Base-by-base conservation (phyloP, 2,888 invertebrate species). In the Neoscelio sp. region DNA sequence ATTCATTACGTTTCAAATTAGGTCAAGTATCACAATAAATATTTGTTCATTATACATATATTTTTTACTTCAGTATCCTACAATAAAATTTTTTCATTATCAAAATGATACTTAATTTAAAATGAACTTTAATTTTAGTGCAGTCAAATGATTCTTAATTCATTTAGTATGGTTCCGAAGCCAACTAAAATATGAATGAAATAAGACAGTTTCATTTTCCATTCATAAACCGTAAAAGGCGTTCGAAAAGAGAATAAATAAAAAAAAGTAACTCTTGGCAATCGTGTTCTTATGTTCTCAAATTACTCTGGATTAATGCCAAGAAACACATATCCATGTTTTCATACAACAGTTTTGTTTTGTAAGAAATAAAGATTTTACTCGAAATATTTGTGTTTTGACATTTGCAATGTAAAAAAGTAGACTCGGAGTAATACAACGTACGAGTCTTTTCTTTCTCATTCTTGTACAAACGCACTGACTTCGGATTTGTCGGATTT, bases 301-400 rank as follows among this genome's bases (percentile, higher is more conserved):
- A 64, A 73, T 73, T 74, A 65, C 56, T 74, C 64, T 74, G 73
- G 73, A 65, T 73, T 48, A 64, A 56, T 48, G 73, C 73, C 73
- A 73, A 42, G 13, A 23, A 73, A 73, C 35, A 74, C 58, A 58
- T 48, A 65, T 65, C 42, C 20, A 13, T 74, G 42, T 65, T 50
- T n/a, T 42, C 33, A 50, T 56, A 74, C 42, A 71, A 56, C 23
- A 42, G 65, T 42, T 8, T 4, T 18, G 33, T 54, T 58, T 58
- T 33, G 8, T 40, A 26, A 58, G 35, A 23, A 54, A 50, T 56
- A 62, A 48, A 56, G 65, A 74, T 65, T 42, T 28, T 20, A 15
- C 33, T 58, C 40, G 73, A 54, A 54, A 58, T 65, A 56, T 58
- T 62, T 62, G 26, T 52, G 13, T 60, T 71, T 65, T 33, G 74